These are phyloP conservation scores for Scolanthus callimorphus DNA, from an alignment of 92 coral and sea anemone species.

Conservation along the genomic window DNA sequence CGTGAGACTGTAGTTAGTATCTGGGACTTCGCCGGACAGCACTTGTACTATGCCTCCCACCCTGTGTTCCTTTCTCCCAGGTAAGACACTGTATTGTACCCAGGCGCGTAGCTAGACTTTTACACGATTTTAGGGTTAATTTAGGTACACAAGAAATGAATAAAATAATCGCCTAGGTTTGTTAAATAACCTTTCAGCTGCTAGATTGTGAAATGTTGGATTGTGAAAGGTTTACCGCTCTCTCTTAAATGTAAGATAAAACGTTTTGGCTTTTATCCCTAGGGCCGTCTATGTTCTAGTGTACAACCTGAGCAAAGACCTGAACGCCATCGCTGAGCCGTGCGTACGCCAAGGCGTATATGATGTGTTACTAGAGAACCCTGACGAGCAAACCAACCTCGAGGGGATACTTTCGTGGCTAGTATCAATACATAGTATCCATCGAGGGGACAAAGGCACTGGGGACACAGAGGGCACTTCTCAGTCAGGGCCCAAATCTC, in stretches of 20 bases:
- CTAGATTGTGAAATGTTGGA: too few species aligned
- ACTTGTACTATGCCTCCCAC: slow-evolving; percentile 83
- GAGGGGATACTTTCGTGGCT: slow-evolving; percentile 80
- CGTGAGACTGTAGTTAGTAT: slow-evolving; percentile 63
- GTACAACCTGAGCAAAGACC: slow-evolving; percentile 77
- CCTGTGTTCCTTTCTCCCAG: slow-evolving; percentile 79
- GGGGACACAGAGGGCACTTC: background rate
- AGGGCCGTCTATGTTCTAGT: slow-evolving; percentile 75
- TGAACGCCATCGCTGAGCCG: slow-evolving; percentile 67
- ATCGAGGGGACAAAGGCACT: slow-evolving; percentile 13
- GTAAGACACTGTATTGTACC: too few species aligned
- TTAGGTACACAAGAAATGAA: too few species aligned
- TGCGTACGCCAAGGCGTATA: slow-evolving; percentile 82
- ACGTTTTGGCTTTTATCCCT: too few species aligned
- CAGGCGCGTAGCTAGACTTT: too few species aligned
- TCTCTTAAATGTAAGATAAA: too few species aligned
- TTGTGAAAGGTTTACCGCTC: too few species aligned
- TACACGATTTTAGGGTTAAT: too few species aligned
- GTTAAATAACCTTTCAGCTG: too few species aligned
- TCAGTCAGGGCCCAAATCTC: background rate
- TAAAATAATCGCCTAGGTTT: too few species aligned
- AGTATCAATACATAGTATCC: slow-evolving; percentile 66
- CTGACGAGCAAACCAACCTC: slow-evolving; percentile 71
- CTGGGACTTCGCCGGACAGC: slow-evolving; percentile 95
- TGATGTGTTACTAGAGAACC: slow-evolving; percentile 56